phyloP scores from a whole-genome alignment of 2,888 invertebrate species.

The Cerceris rybyensis region DNA sequence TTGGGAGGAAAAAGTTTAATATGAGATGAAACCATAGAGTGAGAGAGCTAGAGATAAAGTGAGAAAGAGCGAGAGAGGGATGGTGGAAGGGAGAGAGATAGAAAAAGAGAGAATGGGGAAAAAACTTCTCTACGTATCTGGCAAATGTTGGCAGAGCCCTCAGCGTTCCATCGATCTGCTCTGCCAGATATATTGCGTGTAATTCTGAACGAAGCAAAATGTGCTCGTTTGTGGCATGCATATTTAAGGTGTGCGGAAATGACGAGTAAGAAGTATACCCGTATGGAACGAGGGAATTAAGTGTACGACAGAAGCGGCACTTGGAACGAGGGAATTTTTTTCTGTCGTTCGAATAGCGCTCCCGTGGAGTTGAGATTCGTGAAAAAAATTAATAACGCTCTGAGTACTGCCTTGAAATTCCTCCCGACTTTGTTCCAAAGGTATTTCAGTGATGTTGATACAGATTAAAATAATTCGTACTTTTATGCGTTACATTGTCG shows the following conservation, averaged over 20 bases:
- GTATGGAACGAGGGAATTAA: constrained; percentile 15
- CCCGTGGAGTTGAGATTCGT: too few relatives aligned
- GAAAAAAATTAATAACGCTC: too few relatives aligned
- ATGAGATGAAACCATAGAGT: constrained; percentile 29
- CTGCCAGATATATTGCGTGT: constrained; percentile 8
- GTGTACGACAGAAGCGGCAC: neutral
- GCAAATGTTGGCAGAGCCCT: constrained; percentile 1
- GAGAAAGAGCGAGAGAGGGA: too few relatives aligned
- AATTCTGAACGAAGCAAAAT: neutral
- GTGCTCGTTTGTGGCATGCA: neutral
- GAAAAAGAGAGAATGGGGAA: neutral
- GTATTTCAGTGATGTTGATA: too few relatives aligned
- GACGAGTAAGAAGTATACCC: constrained; percentile 20
- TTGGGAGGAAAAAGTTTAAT: constrained; percentile 48
- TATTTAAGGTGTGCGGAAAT: constrained; percentile 23
- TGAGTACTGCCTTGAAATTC: too few relatives aligned
- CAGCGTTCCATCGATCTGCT: constrained; percentile 25
- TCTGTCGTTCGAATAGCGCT: too few relatives aligned
- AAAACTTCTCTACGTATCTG: constrained; percentile 22
- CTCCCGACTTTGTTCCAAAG: too few relatives aligned
- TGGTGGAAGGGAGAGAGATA: too few relatives aligned
- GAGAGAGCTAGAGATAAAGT: too few relatives aligned
- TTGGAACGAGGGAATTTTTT: too few relatives aligned
- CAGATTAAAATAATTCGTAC: too few relatives aligned
- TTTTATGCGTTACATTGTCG: too few relatives aligned